Base-by-base conservation (phyloP, 2,113 vertebrate species). In the Oncorhynchus mykiss region DNA sequence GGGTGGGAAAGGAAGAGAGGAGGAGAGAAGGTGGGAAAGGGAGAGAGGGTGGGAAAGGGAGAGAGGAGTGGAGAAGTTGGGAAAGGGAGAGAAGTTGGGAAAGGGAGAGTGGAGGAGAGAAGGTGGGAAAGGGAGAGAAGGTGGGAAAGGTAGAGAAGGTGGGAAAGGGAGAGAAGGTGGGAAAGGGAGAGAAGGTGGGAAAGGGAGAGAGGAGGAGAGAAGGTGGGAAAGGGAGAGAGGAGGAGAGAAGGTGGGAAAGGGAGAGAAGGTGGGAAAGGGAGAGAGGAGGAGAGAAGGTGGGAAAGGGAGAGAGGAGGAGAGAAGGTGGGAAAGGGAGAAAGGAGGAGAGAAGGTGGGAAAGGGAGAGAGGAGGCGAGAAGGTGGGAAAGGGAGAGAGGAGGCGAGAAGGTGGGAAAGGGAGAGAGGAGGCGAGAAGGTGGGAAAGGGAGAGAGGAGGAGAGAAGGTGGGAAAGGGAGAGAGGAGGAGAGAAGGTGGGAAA, bases 1-100 rank as follows among this genome's bases (percentile, higher is more conserved):
- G 85, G 94, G 94, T 34, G 93, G 94, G 78, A 91, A 93, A 94
- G 81, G n/a, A n/a, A n/a, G n/a, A n/a, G n/a, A n/a, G n/a, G n/a
- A n/a, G 31, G 62, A 31, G 6, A 66, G 20, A 75, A 31, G 29
- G 29, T 29, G 29, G 29, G 3, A 29, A 29, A 29, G 80, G 91
- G 91, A 83, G 49, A 60, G 18, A 60, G 8, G 51, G 22, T 24
- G 22, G 22, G 22, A 24, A 24, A 24, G 80, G 91, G 91, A 83
- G 49, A 60, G 18, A 60, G 8, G 51, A n/a, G 22, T 24, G 22
- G 22, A 24, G 0, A 24, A 24, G 22, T 24, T 24, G 22, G 22
- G 22, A 24, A 24, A 24, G 39, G 0, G 94, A 95, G 85, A 93
- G 94, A 39, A 85, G 94, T 93, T 29, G 93, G 94, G 78, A 25